Conservation (phyloP, 2,888 invertebrate genomes). For the Mechanitis messenoides region DNA sequence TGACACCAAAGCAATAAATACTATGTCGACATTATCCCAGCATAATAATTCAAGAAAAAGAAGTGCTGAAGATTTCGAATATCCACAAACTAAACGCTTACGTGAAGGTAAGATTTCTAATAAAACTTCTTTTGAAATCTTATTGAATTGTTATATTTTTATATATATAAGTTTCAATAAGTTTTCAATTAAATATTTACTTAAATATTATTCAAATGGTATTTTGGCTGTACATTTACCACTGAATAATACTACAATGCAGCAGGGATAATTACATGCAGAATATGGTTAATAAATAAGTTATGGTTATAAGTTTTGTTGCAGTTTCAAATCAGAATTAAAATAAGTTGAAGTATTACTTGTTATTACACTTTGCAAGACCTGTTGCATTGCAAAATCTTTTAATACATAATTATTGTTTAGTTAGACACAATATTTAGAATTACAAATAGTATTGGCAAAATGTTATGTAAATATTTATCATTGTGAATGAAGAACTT, state of each 20-base stretch:
- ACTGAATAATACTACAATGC: conserved; percentile 31
- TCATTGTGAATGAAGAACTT: no score
- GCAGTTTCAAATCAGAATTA: conserved; percentile 51
- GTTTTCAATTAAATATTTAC: conserved; percentile 32
- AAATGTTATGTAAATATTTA: no score
- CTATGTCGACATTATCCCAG: conserved; percentile 32
- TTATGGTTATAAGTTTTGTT: conserved; percentile 47
- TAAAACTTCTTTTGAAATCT: conserved; percentile 39
- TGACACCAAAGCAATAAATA: conserved; percentile 32
- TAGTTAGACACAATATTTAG: neutral
- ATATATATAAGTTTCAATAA: conserved; percentile 38
- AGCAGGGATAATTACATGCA: conserved; percentile 32
- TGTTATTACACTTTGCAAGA: conserved; percentile 6
- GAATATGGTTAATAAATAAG: conserved; percentile 6
- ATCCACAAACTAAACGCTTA: conserved; percentile 59
- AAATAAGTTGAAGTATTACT: neutral
- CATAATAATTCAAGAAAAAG: conserved; percentile 57
- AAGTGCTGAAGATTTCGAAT: conserved; percentile 55
- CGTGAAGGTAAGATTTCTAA: conserved; percentile 61
- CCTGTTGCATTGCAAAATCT: conserved; percentile 25
- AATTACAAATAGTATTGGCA: no score
- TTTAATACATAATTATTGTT: neutral
- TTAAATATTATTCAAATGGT: conserved; percentile 8
- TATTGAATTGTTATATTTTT: conserved; percentile 39
- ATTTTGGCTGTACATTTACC: neutral